These are phyloP conservation scores for Copidosoma aretas DNA, from an alignment of 2,888 invertebrate genomes.

Conservation along the genomic window DNA sequence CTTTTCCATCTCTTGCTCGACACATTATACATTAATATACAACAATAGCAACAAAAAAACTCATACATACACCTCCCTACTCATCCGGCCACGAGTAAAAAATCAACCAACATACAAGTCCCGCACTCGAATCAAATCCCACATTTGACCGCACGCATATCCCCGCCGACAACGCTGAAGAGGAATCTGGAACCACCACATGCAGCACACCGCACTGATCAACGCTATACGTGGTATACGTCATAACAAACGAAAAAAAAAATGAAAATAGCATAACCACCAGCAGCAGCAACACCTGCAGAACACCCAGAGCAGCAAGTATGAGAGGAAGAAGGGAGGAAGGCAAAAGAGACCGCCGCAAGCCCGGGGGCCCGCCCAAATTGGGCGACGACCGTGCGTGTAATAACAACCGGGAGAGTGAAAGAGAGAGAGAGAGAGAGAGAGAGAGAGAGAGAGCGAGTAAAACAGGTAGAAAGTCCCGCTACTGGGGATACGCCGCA, in stretches of 20 bases:
- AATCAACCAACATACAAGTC: too few relatives aligned
- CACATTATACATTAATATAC: too few relatives aligned
- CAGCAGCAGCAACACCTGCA: not conserved
- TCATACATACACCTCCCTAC: not conserved
- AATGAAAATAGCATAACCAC: not conserved
- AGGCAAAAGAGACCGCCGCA: slow-evolving; percentile 15
- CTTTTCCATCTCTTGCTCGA: too few relatives aligned
- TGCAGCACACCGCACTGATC: not conserved
- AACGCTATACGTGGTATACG: slow-evolving; percentile 17
- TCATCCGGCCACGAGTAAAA: not conserved
- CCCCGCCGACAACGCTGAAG: not conserved
- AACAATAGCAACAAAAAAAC: not conserved
- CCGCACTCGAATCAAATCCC: too few relatives aligned
- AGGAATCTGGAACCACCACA: too few relatives aligned
- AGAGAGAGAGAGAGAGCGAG: too few relatives aligned
- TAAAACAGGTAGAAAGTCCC: too few relatives aligned
- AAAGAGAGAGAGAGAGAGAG: too few relatives aligned
- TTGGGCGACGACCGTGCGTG: slow-evolving; percentile 21
- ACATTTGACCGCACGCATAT: too few relatives aligned
- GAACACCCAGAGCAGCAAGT: too few relatives aligned
- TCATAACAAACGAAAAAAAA: slow-evolving; percentile 6
- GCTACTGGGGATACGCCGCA: not conserved
- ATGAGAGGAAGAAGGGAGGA: not conserved
- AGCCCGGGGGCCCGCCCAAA: too few relatives aligned
- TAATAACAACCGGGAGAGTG: too few relatives aligned